A percentile compares a stretch with the other conserved stretches of the same genome.
phyloP scores from a whole-genome alignment of 2,113 vertebrate species.

The Pristiophorus japonicus region DNA sequence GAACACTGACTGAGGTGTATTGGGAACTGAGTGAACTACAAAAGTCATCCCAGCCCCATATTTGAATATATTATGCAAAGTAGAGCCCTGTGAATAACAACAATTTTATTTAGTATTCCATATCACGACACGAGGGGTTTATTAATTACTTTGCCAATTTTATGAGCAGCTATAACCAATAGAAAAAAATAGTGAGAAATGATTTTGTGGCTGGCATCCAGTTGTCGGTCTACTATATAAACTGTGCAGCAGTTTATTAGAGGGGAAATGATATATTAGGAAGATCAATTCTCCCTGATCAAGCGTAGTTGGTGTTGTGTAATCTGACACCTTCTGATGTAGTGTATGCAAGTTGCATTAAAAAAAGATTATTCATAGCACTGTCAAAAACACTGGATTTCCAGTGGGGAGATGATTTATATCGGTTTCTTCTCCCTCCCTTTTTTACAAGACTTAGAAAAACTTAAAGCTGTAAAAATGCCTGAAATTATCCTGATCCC shows the following conservation, averaged over 20 bases:
- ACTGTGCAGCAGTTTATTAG: conserved; percentile 13
- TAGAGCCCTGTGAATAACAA: not conserved
- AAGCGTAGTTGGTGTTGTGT: not conserved
- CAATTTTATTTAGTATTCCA: conserved; percentile 7
- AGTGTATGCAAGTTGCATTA: conserved; percentile 13
- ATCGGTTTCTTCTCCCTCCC: not conserved
- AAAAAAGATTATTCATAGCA: conserved; percentile 22
- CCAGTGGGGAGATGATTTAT: not conserved
- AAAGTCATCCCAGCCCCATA: not conserved
- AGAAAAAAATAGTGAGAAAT: conserved; percentile 22
- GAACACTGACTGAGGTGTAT: not conserved
- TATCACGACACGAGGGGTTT: not conserved
- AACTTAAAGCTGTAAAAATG: not conserved
- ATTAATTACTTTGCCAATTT: conserved; percentile 33
- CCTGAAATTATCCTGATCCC: not conserved
- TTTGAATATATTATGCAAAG: conserved; percentile 13
- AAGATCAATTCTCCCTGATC: conserved; percentile 14
- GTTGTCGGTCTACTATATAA: not conserved
- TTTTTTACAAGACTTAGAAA: conserved; percentile 13
- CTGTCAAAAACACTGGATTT: not conserved
- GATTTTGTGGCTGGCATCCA: not conserved
- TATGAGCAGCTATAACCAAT: conserved; percentile 2
- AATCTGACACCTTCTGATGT: conserved; percentile 16
- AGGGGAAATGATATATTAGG: not conserved
- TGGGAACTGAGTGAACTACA: not conserved